Evolutionary conservation across 2,113 vertebrate genomes (phyloP).

Genomic region (Choloepus hoffmanni): DNA sequence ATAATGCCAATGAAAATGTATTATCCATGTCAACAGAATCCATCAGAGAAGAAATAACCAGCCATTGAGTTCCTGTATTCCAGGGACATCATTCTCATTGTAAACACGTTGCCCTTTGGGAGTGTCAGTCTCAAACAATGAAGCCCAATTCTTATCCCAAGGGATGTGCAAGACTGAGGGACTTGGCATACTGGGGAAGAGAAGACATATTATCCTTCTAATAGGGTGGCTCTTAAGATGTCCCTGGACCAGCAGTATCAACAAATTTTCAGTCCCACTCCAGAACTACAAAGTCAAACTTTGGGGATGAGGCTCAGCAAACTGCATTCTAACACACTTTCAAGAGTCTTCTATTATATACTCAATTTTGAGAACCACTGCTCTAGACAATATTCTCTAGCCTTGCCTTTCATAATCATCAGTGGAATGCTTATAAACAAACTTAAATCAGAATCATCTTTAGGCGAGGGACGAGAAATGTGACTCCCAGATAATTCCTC

Average conservation of each 20-base stretch:
- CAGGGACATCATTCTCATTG: background rate
- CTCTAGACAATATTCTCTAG: no score
- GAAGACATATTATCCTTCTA: background rate
- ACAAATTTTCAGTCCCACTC: background rate
- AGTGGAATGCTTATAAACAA: background rate
- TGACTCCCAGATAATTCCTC: background rate
- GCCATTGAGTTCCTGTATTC: background rate
- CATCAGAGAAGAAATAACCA: background rate
- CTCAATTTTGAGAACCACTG: no score
- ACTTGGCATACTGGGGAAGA: background rate
- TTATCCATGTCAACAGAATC: background rate
- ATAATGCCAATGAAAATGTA: rapidly evolving
- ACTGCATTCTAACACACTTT: background rate
- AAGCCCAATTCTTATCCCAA: background rate
- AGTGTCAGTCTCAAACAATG: background rate
- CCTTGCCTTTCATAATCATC: background rate
- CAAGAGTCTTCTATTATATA: background rate
- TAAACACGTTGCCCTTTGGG: rapidly evolving
- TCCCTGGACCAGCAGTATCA: rapidly evolving
- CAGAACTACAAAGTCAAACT: rapidly evolving
- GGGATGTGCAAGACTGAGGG: background rate
- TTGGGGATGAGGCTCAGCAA: background rate
- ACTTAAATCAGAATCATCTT: background rate
- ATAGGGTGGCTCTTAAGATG: background rate
- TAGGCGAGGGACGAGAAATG: background rate